Evolutionary conservation across 1,140 invertebrate genomes (phyloP).

Genomic region (Heliconius congener): DNA sequence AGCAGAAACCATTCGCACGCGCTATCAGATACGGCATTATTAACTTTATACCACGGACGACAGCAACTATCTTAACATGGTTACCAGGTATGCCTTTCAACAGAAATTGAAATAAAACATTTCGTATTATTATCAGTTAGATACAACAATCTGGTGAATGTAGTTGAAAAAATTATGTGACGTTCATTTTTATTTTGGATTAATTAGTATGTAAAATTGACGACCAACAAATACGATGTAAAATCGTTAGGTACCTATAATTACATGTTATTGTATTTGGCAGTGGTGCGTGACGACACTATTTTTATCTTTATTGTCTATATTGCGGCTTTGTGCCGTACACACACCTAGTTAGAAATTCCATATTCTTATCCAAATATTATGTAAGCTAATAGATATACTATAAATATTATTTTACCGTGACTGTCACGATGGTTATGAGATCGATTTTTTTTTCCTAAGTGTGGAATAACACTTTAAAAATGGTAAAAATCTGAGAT

Average conservation of each 20-base stretch:
- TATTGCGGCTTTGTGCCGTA: background rate
- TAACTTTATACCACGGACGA: slow-evolving; percentile 86
- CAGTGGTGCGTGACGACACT: background rate
- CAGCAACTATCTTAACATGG: slow-evolving; percentile 84
- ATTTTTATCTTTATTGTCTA: background rate
- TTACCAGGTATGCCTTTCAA: slow-evolving; percentile 86
- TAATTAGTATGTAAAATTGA: background rate
- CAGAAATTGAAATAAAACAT: background rate
- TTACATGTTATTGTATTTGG: background rate
- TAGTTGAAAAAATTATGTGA: background rate
- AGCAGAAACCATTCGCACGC: slow-evolving; percentile 91
- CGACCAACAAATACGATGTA: background rate
- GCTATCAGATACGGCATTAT: slow-evolving; percentile 86
- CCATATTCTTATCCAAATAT: background rate
- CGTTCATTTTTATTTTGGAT: background rate
- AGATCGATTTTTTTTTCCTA: too few species aligned
- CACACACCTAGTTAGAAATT: background rate
- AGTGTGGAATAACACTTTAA: too few species aligned
- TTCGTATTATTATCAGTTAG: too few species aligned
- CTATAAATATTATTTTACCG: too few species aligned
- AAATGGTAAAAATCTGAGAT: too few species aligned
- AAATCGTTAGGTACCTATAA: background rate
- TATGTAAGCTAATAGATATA: background rate
- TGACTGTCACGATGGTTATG: too few species aligned
- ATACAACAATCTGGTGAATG: too few species aligned